A percentile compares a stretch with the other conserved stretches of the same genome.
Conservation (phyloP, 2,888 invertebrate genomes). For the Heliconius charithonia region DNA sequence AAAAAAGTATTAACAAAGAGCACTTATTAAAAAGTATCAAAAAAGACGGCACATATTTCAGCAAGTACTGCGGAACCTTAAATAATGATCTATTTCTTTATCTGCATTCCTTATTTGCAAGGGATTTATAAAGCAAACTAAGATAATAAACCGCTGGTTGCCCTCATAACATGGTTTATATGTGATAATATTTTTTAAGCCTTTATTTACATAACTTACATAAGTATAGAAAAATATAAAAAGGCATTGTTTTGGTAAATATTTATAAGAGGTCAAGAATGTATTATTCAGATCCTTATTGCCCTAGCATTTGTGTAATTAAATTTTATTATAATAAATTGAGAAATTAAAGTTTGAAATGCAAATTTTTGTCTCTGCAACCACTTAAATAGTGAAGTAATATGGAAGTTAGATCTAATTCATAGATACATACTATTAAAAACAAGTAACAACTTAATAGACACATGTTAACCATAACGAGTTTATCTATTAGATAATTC, state of each 20-base stretch:
- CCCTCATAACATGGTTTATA: constrained; percentile 39
- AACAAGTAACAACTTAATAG: not conserved
- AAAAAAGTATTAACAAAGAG: no score
- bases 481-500: constrained; percentile 19
- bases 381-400: not conserved
- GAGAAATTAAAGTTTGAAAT: no score
- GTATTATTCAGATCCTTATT: not conserved
- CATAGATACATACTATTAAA: not conserved
- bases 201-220: constrained; percentile 23
- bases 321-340: no score
- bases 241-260: not conserved
- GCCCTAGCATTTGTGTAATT: no score
- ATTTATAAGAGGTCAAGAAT: not conserved
- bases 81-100: constrained; percentile 41
- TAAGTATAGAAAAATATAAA: constrained; percentile 2
- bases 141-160: constrained; percentile 36
- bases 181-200: constrained; percentile 35
- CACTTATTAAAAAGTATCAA: not conserved
- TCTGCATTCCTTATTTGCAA: constrained; percentile 45
- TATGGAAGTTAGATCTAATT: not conserved
- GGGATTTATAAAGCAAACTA: constrained; percentile 32
- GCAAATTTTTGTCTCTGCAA: not conserved
- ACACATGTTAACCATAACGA: constrained; percentile 2
- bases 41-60: not conserved
- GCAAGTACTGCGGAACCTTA: constrained; percentile 25